phyloP scores from a whole-genome alignment of 1,140 invertebrate species.

The Orius laevigatus region DNA sequence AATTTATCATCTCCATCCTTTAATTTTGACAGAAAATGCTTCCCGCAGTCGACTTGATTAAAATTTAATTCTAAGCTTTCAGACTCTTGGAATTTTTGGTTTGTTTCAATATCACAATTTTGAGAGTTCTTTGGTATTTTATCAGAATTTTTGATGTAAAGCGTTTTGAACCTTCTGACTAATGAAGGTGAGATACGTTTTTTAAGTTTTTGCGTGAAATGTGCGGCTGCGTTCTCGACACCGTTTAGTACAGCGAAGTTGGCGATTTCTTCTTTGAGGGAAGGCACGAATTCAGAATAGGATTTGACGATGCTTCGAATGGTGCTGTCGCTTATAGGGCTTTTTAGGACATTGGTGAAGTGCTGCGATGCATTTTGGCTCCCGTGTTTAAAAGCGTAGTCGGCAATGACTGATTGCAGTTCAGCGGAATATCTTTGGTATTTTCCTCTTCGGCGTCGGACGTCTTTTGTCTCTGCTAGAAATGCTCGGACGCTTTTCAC shows the following conservation, averaged over 20 bases:
- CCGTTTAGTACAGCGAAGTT: slow-evolving; percentile 24
- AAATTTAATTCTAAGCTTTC: too few species aligned
- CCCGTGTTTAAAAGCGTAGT: slow-evolving; percentile 24
- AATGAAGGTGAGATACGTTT: slow-evolving; percentile 22
- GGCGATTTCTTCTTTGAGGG: slow-evolving; percentile 26
- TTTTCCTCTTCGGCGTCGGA: slow-evolving; percentile 24
- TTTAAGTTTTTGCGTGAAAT: slow-evolving; percentile 24
- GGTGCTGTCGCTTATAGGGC: slow-evolving; percentile 25
- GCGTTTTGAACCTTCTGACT: slow-evolving; percentile 26
- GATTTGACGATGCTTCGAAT: slow-evolving; percentile 27
- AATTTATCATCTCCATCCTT: too few species aligned
- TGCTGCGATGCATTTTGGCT: slow-evolving; percentile 22
- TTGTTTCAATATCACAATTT: background rate
- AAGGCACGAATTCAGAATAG: slow-evolving; percentile 22
- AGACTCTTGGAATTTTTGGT: too few species aligned
- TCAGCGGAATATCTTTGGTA: slow-evolving; percentile 27
- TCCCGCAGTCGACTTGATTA: too few species aligned
- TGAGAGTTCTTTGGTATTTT: background rate
- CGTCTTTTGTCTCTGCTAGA: slow-evolving; percentile 25
- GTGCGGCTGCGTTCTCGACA: slow-evolving; percentile 22
- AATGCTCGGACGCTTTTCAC: slow-evolving; percentile 25
- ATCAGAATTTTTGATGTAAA: slow-evolving; percentile 19
- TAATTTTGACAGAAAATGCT: too few species aligned
- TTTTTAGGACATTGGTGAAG: slow-evolving; percentile 24
- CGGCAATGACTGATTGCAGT: slow-evolving; percentile 26